Conservation (phyloP, 2,113 vertebrate species). For the Tonatia bakeri region DNA sequence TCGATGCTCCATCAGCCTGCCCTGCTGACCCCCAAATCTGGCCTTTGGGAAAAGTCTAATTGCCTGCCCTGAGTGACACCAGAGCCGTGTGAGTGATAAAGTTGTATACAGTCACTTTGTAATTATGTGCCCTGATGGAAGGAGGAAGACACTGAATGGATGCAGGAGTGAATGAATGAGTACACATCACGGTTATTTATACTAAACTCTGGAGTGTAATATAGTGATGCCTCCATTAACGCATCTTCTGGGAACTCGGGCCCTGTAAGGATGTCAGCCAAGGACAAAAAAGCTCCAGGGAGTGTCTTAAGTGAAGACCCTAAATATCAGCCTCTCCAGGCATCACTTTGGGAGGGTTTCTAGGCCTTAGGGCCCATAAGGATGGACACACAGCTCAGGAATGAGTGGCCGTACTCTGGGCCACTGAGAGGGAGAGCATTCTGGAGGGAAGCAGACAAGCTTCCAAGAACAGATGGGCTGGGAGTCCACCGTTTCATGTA, state of each 20-base stretch:
- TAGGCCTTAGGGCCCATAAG: neutral
- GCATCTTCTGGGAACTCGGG: conserved; percentile 8
- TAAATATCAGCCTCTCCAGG: neutral
- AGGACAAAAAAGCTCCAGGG: neutral
- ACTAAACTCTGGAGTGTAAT: neutral
- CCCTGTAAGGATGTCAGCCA: neutral
- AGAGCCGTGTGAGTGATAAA: conserved; percentile 41
- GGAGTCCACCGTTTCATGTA: neutral
- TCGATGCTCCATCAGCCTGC: conserved; percentile 51
- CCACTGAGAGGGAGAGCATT: neutral
- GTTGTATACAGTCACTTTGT: conserved; percentile 28
- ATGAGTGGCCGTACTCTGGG: neutral
- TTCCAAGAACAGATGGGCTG: neutral
- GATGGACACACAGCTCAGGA: neutral
- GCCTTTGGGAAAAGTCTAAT: conserved; percentile 73
- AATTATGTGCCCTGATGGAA: conserved; percentile 57
- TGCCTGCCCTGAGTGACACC: conserved; percentile 51
- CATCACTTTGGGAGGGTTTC: neutral
- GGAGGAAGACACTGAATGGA: neutral
- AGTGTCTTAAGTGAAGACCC: neutral
- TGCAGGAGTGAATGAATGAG: conserved; percentile 44
- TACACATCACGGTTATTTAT: neutral
- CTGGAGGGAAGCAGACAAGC: neutral
- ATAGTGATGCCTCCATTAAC: conserved; percentile 8
- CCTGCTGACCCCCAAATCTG: conserved; percentile 68